Percentiles rank a stretch among this genome's conserved stretches.
phyloP scores from a whole-genome alignment of 2,113 vertebrate genomes.

The Lagenorhynchus albirostris region DNA sequence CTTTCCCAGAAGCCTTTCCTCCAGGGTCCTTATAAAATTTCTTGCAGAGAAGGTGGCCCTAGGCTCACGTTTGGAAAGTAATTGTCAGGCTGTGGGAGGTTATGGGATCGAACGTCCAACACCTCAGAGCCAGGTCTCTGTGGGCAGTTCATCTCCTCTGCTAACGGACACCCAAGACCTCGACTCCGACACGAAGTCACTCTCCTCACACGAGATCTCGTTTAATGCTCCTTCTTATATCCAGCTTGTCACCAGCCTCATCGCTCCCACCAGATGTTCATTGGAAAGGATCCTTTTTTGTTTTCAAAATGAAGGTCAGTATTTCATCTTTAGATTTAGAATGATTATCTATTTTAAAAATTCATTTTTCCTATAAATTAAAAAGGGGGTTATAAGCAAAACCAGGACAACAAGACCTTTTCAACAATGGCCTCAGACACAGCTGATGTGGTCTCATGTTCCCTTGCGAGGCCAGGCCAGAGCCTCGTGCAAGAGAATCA shows the following conservation, averaged over 20 bases:
- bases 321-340: conserved; percentile 3
- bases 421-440: not conserved
- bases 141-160: conserved; percentile 66
- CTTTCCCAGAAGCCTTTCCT: conserved; percentile 20
- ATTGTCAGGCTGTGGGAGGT: not conserved
- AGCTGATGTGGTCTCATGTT: not conserved
- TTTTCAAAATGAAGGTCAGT: not conserved
- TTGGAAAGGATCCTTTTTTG: conserved; percentile 34
- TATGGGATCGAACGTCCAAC: no score
- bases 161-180: conserved; percentile 60
- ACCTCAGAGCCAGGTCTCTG: not conserved
- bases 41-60: conserved; percentile 45
- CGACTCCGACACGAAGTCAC: not conserved
- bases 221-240: not conserved
- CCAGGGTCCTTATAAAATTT: conserved; percentile 23
- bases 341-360: not conserved
- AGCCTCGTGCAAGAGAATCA: not conserved
- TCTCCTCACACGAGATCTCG: conserved; percentile 14
- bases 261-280: not conserved
- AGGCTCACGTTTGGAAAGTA: conserved; percentile 65
- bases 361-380: not conserved
- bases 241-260: not conserved
- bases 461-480: fast-evolving
- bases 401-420: not conserved
- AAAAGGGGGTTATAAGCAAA: not conserved